phyloP scores from a whole-genome alignment of 2,888 invertebrate genomes.

The Erebia ligea region DNA sequence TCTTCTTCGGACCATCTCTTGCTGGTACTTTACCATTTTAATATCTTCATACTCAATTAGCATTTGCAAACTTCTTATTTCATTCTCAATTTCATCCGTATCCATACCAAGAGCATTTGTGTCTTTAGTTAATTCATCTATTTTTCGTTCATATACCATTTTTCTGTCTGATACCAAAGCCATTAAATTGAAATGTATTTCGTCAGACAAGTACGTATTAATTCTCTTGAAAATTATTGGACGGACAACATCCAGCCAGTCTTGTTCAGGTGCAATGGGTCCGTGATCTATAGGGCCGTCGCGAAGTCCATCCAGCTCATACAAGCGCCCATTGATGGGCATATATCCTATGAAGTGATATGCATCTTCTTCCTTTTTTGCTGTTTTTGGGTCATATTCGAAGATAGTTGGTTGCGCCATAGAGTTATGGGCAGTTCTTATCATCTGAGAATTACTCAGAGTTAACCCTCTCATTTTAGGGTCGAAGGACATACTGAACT shows the following conservation, averaged over 20 bases:
- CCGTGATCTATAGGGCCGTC: constrained; percentile 98
- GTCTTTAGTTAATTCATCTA: neutral
- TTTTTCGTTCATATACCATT: constrained; percentile 83
- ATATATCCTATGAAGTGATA: constrained; percentile 99
- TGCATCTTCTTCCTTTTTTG: constrained; percentile 94
- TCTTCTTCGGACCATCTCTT: constrained; percentile 95
- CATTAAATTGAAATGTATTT: constrained; percentile 99
- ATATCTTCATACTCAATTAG: constrained; percentile 93
- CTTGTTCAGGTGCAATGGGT: constrained; percentile 87
- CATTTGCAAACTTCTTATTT: constrained; percentile 88
- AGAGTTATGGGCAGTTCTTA: constrained; percentile 97
- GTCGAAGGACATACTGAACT: constrained; percentile 94
- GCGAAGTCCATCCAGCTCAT: constrained; percentile 97
- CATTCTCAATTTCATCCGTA: constrained; percentile 88
- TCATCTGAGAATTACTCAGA: constrained; percentile 96
- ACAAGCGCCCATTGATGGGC: constrained; percentile 95
- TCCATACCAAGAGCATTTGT: constrained; percentile 83
- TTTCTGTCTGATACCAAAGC: constrained; percentile 97
- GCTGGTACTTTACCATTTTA: constrained; percentile 90
- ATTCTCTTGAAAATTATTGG: constrained; percentile 97
- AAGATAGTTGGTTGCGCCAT: constrained; percentile 91
- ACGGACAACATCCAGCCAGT: constrained; percentile 95
- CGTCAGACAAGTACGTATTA: constrained; percentile 95
- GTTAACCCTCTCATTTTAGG: constrained; percentile 96
- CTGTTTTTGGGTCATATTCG: constrained; percentile 87